Conservation (phyloP, 2,797 vertebrate species). For the Pseudocheirus occidentalis region DNA sequence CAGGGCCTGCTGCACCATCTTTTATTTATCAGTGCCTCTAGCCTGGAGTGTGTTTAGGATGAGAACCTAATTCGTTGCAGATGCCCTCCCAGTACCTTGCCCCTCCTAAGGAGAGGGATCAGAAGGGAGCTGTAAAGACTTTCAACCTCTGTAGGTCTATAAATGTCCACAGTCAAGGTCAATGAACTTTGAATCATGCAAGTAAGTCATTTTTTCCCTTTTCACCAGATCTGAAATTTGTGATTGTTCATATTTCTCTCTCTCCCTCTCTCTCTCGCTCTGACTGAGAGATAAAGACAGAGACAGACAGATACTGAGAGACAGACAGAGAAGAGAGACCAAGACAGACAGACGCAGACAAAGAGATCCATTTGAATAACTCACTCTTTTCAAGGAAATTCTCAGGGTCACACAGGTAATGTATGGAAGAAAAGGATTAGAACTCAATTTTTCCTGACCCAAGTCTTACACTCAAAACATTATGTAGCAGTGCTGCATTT, state of each 20-base stretch:
- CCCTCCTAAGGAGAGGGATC: background rate
- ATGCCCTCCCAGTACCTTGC: background rate
- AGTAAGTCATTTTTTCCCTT: background rate
- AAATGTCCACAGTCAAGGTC: background rate
- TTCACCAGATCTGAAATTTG: background rate
- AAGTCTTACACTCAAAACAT: background rate
- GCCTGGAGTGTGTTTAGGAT: background rate
- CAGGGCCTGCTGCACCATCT: slow-evolving; percentile 18
- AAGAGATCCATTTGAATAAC: background rate
- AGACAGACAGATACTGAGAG: background rate
- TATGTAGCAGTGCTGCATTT: background rate
- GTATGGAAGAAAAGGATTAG: background rate
- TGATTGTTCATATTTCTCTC: background rate
- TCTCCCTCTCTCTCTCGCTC: too few species aligned
- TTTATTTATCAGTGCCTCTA: background rate
- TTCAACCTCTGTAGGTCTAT: background rate
- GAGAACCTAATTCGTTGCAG: background rate
- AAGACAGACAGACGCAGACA: rapidly evolving
- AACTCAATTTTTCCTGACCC: background rate
- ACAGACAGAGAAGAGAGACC: background rate
- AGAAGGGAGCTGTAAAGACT: slow-evolving; percentile 68
- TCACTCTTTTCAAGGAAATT: background rate
- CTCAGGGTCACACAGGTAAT: background rate
- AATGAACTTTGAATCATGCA: background rate
- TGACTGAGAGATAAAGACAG: background rate